Base-by-base conservation (phyloP, 2,888 invertebrate genomes). In the Torymus texanus region DNA sequence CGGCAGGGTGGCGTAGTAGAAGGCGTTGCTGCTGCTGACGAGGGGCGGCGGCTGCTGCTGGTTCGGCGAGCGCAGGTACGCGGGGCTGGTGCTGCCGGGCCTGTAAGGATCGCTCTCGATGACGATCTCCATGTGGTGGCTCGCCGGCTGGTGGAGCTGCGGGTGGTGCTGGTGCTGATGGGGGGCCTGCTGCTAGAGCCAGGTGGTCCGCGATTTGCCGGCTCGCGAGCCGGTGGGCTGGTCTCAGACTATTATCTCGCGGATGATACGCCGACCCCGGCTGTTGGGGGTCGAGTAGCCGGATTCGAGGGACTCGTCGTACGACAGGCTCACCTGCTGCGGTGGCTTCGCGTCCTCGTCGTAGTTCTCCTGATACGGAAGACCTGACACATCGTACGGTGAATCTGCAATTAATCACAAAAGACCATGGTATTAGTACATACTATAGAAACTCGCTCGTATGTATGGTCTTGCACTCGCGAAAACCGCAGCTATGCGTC, bases 261-360 rank as follows among this genome's bases (percentile, higher is more conserved):
- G 94, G 88, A 97, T 97, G 91, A 97, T 97, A 89, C 97, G 93
- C 85, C 97, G 94, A 88, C 96, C 96, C 89, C 97, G 94, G 87
- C 97, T 97, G 92, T 97, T 97, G 82, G 97, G 97, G 85, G 97
- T 97, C 83, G 97, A 97, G 91, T 97, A 97, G 75, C 97, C 97
- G 82, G 97, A 97, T 91, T 97, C 97, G 73, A 97, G 93, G 86
- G 96, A 97, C 92, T 97, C 97, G 91, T 97, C 97, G 91, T 97
- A 97, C 89, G 96, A 95, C 85, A 97, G 93, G 80, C 96, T 96
- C 91, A 96, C 94, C 90, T 96, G 96, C 88, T 95, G 95, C 79
- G 96, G 95, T 53, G 96, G 95, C 91, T 97, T 96, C 88, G 95
- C 94, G 86, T 97, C 97, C 90, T 93, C 91, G 88, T 92, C 94